Evolutionary conservation across 2,113 vertebrate genomes (phyloP), one percentile per base, ranked within the genome.

Genomic region (Trichechus manatus): DNA sequence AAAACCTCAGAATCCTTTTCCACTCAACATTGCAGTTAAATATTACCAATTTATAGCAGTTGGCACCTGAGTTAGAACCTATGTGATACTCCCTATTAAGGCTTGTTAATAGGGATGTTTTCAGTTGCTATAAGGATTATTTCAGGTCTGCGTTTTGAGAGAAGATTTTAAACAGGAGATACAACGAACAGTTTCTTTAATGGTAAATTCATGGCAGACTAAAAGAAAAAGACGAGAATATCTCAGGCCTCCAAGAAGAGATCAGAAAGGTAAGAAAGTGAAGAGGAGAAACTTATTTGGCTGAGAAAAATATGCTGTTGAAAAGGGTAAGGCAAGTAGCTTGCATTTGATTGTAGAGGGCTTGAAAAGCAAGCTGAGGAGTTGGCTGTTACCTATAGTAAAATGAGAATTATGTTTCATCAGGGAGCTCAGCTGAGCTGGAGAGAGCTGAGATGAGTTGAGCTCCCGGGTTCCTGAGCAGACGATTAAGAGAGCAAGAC

Each of bases 301-400:
- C 25, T 63, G 72, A 36, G 23, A 20, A 20, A 5, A 50, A 31
- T 20, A 19, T 74, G 15, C 85, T 63, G 25, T 7, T 33, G 85
- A 61, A 72, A 4, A 6, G 25, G 27, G 63, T 64, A 27, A 29
- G n/a, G 63, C 29, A 59, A 50, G 19, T 17, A 2, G 19, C 19
- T 44, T 13, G 3, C 50, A 11, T 14, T 3, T 2, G 27, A 56
- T 3, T 15, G 6, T 1, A 8, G 17, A 61, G 39, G 19, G 3
- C 14, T 63, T 20, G 27, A 23, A 23, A 33, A 63, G 19, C 25
- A 63, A 31, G 27, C 19, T 82, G 56, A 27, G n/a, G 68, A 56
- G 66, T 5, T 56, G 33, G 1, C 27, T 13, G n/a, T n/a, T 83
- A 42, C 36, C 42, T 7, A 3, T 6, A 17, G 15, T 29, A 47